Percentiles rank a stretch among this genome's conserved stretches.
Evolutionary conservation across 2,113 vertebrate genomes (phyloP).

Genomic region (Brachirus orientalis): DNA sequence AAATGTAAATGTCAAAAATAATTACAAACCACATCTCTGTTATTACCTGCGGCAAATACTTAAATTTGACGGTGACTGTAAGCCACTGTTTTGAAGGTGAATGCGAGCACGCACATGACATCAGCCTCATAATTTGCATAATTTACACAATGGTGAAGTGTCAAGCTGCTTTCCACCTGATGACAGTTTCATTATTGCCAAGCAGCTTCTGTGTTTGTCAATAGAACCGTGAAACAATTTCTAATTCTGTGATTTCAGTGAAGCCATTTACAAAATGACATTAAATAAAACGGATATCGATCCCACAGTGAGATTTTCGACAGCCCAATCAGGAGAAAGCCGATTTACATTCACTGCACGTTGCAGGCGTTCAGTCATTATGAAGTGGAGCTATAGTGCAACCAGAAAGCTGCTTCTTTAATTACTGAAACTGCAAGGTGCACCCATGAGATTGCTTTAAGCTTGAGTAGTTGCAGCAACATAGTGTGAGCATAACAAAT

Average conservation of each 20-base stretch:
- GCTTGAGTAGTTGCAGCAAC: background rate
- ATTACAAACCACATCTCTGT: too few species aligned
- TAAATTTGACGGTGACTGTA: too few species aligned
- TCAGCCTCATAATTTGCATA: background rate
- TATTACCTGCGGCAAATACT: too few species aligned
- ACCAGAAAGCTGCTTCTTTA: background rate
- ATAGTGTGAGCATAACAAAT: background rate
- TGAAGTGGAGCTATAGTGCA: background rate
- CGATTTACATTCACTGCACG: background rate
- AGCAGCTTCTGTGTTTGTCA: background rate
- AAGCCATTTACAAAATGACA: background rate
- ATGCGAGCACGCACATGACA: too few species aligned
- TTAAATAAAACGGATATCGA: constrained; percentile 26
- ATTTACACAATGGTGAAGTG: background rate
- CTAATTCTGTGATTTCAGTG: constrained; percentile 1
- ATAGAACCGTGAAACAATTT: constrained; percentile 24
- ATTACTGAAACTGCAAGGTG: background rate
- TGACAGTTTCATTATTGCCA: background rate
- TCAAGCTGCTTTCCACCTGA: background rate
- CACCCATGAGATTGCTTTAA: background rate
- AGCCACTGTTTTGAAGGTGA: too few species aligned
- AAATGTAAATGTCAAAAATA: too few species aligned
- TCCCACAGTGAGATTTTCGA: background rate
- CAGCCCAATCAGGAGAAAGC: background rate
- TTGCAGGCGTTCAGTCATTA: background rate